Evolutionary conservation across 2,888 invertebrate genomes (phyloP).

Genomic region (Drosophila acutilabella): DNA sequence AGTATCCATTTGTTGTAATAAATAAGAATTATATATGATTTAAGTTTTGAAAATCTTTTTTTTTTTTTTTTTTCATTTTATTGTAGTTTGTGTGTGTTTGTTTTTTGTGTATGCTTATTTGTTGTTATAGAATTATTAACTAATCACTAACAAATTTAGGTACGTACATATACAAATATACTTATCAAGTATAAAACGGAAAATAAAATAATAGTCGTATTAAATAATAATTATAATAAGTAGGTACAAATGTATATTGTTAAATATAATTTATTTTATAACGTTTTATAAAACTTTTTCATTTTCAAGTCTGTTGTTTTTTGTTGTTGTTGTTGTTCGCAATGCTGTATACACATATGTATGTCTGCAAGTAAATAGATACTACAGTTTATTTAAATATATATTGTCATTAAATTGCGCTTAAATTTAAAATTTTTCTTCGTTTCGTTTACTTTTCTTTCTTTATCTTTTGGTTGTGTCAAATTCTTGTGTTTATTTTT

Average conservation of each 20-base stretch:
- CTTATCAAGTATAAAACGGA: constrained; percentile 1
- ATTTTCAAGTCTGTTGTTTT: constrained; percentile 65
- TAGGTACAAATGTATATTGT: constrained; percentile 45
- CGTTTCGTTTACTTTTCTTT: constrained; percentile 7
- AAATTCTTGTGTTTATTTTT: constrained; percentile 53
- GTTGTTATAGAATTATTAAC: constrained; percentile 31
- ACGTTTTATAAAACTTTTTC: constrained; percentile 42
- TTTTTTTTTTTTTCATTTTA: constrained; percentile 6
- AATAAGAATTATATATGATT: constrained; percentile 2
- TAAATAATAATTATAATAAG: constrained; percentile 30
- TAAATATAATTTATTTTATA: constrained; percentile 13
- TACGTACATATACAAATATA: constrained; percentile 16
- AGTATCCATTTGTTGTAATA: constrained; percentile 3
- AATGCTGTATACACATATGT: constrained; percentile 37
- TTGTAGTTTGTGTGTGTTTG: constrained; percentile 27
- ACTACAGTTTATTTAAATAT: constrained; percentile 30
- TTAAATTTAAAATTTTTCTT: constrained; percentile 32
- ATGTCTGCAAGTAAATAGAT: constrained; percentile 22
- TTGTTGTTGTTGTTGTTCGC: constrained; percentile 24
- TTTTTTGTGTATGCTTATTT: constrained; percentile 35
- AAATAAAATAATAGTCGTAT: neutral
- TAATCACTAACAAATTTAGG: constrained; percentile 54
- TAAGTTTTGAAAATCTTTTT: constrained; percentile 22
- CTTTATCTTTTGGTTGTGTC: constrained; percentile 10
- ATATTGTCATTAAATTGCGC: constrained; percentile 59